Evolutionary conservation across 2,113 vertebrate species (phyloP).

Genomic region (Psephotus haematonotus): DNA sequence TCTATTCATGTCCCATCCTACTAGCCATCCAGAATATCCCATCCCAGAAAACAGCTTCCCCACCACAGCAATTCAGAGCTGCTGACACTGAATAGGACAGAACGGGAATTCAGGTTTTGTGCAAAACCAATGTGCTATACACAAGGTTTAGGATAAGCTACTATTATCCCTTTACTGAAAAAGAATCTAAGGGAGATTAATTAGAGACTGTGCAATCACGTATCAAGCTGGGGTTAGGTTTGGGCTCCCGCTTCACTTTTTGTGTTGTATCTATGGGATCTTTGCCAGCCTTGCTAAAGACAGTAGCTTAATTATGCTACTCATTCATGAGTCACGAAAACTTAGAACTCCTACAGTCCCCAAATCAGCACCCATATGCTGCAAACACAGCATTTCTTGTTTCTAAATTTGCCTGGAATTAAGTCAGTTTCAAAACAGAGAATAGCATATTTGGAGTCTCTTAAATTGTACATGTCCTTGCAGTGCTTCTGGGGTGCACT

Average conservation of each 20-base stretch:
- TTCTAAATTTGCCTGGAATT: not conserved
- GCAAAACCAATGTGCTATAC: not conserved
- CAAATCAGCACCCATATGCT: not conserved
- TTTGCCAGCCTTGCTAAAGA: not conserved
- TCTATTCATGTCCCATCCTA: not conserved
- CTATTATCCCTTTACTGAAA: not conserved
- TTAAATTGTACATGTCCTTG: not conserved
- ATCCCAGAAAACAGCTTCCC: not conserved
- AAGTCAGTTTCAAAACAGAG: not conserved
- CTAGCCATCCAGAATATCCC: too few species aligned
- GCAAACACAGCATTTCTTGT: not conserved
- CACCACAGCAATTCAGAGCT: not conserved
- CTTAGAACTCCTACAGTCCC: not conserved
- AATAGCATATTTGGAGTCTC: not conserved
- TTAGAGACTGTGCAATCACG: not conserved
- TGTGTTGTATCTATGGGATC: not conserved
- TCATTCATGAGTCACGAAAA: not conserved
- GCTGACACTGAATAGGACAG: not conserved
- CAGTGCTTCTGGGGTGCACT: not conserved
- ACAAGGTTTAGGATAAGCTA: not conserved
- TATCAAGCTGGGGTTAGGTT: not conserved
- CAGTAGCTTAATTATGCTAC: not conserved
- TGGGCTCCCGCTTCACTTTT: not conserved
- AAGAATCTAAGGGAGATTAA: not conserved
- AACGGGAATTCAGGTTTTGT: not conserved